Conservation (phyloP, 2,113 vertebrate species). For the Saguinus midas region DNA sequence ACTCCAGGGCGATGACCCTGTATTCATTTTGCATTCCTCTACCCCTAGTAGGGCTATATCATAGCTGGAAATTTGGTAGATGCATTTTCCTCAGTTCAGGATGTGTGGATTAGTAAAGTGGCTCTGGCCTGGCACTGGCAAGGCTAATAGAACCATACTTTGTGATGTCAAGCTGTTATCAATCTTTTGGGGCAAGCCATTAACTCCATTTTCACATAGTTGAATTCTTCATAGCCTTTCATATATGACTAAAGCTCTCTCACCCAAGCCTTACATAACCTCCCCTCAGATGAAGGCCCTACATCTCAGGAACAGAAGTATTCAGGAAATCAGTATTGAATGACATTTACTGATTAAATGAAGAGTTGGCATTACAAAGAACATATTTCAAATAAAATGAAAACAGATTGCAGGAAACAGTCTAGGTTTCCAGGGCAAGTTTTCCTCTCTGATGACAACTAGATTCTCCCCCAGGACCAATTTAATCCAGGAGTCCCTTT, state of each 20-base stretch:
- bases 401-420: background rate
- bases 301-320: conserved; percentile 33
- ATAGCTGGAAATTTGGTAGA: background rate
- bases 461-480: background rate
- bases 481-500: background rate
- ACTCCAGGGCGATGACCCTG: background rate
- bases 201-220: conserved; percentile 39
- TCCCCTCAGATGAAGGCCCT: background rate
- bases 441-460: background rate
- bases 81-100: conserved; percentile 14
- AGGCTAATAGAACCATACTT: conserved; percentile 21
- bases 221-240: background rate
- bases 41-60: background rate
- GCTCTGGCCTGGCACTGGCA: background rate
- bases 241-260: background rate
- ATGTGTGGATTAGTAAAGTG: conserved; percentile 18
- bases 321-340: background rate
- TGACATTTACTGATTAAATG: conserved; percentile 44
- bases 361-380: background rate
- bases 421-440: background rate
- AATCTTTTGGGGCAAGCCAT: background rate
- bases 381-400: conserved; percentile 33
- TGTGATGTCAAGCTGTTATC: background rate
- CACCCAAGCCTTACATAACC: background rate
- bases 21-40: conserved; percentile 10